phyloP scores from a whole-genome alignment of 2,888 invertebrate genomes.

The Drosophila melanosoma region DNA sequence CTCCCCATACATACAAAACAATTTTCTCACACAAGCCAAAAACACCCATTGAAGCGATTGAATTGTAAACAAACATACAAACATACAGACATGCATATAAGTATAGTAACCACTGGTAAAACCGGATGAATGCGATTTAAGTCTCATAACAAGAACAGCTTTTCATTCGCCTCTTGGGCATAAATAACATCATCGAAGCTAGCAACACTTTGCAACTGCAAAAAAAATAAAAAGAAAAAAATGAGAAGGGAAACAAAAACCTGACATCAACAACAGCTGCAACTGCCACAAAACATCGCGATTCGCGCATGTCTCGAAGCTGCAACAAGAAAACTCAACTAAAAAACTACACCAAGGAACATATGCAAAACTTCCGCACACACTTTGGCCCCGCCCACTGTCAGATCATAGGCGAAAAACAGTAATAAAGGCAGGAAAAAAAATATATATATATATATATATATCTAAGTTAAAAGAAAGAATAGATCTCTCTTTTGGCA shows the following conservation, averaged over 20 bases:
- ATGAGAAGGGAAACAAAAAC: slow-evolving; percentile 36
- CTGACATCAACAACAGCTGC: slow-evolving; percentile 42
- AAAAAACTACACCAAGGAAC: slow-evolving; percentile 15
- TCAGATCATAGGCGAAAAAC: not conserved
- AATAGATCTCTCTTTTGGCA: not conserved
- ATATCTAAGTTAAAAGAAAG: not conserved
- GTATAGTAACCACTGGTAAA: slow-evolving; percentile 51
- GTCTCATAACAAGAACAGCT: slow-evolving; percentile 66
- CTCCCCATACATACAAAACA: not conserved
- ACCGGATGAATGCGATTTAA: slow-evolving; percentile 69
- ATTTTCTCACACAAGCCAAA: not conserved
- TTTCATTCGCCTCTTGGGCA: slow-evolving; percentile 51
- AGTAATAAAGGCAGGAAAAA: not conserved
- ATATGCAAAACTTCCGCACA: slow-evolving; percentile 14
- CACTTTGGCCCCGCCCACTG: not conserved
- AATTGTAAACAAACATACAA: not conserved
- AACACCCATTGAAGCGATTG: slow-evolving; percentile 13
- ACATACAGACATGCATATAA: not conserved
- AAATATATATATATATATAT: not conserved
- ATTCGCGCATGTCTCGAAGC: slow-evolving; percentile 3
- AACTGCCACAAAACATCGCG: slow-evolving; percentile 22
- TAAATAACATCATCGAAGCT: slow-evolving; percentile 64
- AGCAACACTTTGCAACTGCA: slow-evolving; percentile 33
- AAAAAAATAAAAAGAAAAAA: slow-evolving; percentile 15
- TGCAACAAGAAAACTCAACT: not conserved